Evolutionary conservation across 2,797 vertebrate species (phyloP).

Genomic region (Oryzias dopingdopingensis): DNA sequence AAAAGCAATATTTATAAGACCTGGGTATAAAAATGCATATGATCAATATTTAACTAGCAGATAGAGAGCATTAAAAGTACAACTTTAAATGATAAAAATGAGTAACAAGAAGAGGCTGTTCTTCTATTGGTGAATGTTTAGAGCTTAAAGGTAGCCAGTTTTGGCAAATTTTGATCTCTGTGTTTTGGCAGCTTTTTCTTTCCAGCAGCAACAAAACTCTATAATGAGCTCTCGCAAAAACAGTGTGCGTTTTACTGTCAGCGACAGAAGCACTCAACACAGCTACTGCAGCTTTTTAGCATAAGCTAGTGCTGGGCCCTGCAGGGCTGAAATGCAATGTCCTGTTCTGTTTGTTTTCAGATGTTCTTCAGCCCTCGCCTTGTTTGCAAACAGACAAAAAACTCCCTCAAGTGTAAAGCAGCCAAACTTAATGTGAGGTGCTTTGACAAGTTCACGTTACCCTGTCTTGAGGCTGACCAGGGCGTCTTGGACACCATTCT

Average conservation of each 20-base stretch:
- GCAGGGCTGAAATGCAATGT: constrained; percentile 13
- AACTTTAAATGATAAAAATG: constrained; percentile 35
- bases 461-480: constrained; percentile 94
- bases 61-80: constrained; percentile 16
- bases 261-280: constrained; percentile 46
- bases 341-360: constrained; percentile 35
- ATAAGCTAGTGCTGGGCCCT: constrained; percentile 31
- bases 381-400: constrained; percentile 40
- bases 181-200: constrained; percentile 54
- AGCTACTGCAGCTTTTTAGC: constrained; percentile 45
- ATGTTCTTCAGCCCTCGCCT: constrained; percentile 28
- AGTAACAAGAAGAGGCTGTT: constrained; percentile 47
- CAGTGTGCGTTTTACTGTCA: constrained; percentile 41
- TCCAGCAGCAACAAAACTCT: constrained; percentile 48
- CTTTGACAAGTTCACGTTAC: constrained; percentile 69
- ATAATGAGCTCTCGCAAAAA: constrained; percentile 61
- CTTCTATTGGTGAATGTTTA: constrained; percentile 41
- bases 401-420: constrained; percentile 35
- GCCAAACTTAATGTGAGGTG: constrained; percentile 19
- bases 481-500: constrained; percentile 90
- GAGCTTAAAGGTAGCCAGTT: constrained; percentile 45
- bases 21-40: constrained; percentile 19
- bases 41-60: constrained; percentile 10
- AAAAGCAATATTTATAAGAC: constrained; percentile 17
- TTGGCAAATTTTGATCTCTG: constrained; percentile 51